These are phyloP conservation scores for Siphlonurus alternatus DNA, from an alignment of 2,888 invertebrate species.

Conservation along the genomic window DNA sequence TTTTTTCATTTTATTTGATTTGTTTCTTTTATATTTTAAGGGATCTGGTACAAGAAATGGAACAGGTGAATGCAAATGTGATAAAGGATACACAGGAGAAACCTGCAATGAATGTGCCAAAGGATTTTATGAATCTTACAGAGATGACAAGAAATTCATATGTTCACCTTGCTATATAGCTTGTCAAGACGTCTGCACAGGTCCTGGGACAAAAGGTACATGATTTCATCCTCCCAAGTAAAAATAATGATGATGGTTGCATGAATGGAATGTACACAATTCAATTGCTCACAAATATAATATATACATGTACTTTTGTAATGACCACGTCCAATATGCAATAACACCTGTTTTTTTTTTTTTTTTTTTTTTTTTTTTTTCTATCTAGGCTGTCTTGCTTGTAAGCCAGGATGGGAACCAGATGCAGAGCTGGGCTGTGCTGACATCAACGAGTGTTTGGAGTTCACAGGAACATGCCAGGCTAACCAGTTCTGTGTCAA, in stretches of 20 bases:
- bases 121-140: conserved; percentile 56
- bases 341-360: too few species aligned
- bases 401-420: conserved; percentile 55
- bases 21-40: too few species aligned
- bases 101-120: conserved; percentile 59
- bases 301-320: too few species aligned
- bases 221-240: too few species aligned
- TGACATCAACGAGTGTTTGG: conserved; percentile 72
- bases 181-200: conserved; percentile 59
- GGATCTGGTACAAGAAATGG: conserved; percentile 1
- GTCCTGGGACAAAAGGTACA: conserved; percentile 52
- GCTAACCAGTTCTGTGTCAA: conserved; percentile 73
- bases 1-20: too few species aligned
- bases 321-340: too few species aligned
- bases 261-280: too few species aligned
- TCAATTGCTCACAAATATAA: too few species aligned
- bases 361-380: conserved; percentile 19
- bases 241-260: too few species aligned
- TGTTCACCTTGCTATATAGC: conserved; percentile 66
- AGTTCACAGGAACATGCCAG: conserved; percentile 36
- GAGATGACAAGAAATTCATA: conserved; percentile 51
- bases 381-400: conserved; percentile 37
- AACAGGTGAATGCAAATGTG: conserved; percentile 36
- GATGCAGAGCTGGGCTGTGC: conserved; percentile 58
- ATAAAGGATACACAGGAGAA: conserved; percentile 61